These are phyloP conservation scores for Pseudococcus viburni DNA, from an alignment of 2,888 invertebrate species.

Conservation along the genomic window DNA sequence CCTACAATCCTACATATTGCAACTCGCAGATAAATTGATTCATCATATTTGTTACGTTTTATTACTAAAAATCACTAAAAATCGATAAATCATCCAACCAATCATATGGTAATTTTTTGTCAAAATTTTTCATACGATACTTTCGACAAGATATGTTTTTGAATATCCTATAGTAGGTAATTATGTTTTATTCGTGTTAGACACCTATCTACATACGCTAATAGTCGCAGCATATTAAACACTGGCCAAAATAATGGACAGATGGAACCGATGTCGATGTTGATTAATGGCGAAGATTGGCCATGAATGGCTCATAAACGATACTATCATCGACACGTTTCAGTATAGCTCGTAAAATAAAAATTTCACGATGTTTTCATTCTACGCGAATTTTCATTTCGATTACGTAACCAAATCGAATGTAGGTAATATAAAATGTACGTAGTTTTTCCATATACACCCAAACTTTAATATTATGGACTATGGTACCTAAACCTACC, in stretches of 20 bases:
- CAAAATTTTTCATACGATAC: background rate
- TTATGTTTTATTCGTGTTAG: background rate
- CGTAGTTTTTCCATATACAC: no score
- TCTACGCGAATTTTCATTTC: background rate
- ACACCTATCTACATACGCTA: background rate
- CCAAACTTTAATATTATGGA: no score
- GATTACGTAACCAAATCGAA: background rate
- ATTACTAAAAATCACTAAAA: background rate
- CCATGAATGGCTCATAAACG: background rate
- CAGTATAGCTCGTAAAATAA: background rate
- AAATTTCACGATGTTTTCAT: background rate
- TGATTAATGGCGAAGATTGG: background rate
- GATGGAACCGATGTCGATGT: constrained; percentile 3
- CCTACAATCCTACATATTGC: background rate
- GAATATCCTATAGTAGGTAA: background rate
- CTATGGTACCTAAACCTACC: no score
- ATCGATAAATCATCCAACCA: background rate
- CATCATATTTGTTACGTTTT: no score
- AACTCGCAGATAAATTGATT: background rate
- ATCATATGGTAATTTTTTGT: background rate
- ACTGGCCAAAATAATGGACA: background rate
- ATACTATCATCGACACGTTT: background rate
- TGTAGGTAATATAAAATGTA: background rate
- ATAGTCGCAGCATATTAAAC: background rate
- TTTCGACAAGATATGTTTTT: background rate